These are phyloP conservation scores for Rhinoptilus africanus DNA, from an alignment of 2,113 vertebrate genomes.

Conservation along the genomic window DNA sequence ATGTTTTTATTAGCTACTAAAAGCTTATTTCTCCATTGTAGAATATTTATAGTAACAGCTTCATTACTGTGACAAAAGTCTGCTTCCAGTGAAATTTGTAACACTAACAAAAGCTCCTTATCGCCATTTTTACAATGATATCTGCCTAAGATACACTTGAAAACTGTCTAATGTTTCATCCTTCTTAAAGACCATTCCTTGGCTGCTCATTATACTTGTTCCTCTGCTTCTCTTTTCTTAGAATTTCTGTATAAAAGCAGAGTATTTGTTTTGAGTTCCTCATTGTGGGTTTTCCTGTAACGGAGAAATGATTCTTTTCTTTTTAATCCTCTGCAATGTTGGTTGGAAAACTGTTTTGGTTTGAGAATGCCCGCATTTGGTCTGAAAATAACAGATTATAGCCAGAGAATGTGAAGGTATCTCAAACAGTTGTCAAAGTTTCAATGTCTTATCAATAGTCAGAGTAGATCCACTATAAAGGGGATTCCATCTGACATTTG, in stretches of 20 bases:
- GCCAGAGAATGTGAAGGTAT: not conserved
- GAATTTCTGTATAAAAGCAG: not conserved
- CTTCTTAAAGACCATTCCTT: not conserved
- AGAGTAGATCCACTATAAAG: not conserved
- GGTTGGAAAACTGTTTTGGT: not conserved
- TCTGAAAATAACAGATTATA: not conserved
- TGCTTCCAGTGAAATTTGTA: not conserved
- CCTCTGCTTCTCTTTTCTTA: not conserved
- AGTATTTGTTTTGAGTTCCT: not conserved
- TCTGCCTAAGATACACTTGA: not conserved
- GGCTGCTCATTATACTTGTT: not conserved
- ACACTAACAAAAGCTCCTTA: not conserved
- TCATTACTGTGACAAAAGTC: not conserved
- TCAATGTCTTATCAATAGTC: not conserved
- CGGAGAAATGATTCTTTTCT: not conserved
- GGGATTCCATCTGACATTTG: not conserved
- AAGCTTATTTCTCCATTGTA: not conserved
- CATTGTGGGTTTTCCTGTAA: not conserved
- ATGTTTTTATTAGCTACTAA: not conserved
- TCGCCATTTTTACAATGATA: not conserved
- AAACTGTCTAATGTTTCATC: not conserved
- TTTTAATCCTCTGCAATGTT: not conserved
- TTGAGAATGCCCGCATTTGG: not conserved
- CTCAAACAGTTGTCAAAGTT: not conserved
- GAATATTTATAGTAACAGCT: not conserved